A percentile compares a stretch with the other conserved stretches of the same genome.
phyloP scores from a whole-genome alignment of 1,140 invertebrate genomes.

The Zophobas morio region DNA sequence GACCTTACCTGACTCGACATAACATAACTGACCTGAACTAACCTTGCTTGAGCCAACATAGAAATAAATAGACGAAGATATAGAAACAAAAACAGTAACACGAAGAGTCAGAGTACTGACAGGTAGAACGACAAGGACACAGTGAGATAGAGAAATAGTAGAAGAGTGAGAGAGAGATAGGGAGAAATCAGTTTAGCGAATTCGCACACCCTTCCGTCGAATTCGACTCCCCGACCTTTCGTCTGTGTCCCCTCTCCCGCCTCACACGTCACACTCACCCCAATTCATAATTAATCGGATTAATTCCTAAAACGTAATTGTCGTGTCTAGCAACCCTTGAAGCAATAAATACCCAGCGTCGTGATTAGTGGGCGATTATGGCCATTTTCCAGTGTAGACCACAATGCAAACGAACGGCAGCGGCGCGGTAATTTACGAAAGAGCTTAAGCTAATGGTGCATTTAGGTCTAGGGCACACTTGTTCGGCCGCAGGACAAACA shows the following conservation, averaged over 20 bases:
- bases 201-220: no score
- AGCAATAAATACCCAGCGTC: conserved; percentile 9
- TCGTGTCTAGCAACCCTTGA: conserved; percentile 4
- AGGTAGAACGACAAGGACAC: no score
- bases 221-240: no score
- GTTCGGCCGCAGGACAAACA: conserved; percentile 17
- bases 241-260: not conserved
- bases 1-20: no score
- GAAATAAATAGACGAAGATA: no score
- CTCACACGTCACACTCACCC: not conserved
- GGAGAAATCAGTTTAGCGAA: no score
- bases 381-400: conserved; percentile 41
- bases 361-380: conserved; percentile 48
- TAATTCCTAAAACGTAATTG: conserved; percentile 7
- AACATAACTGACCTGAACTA: no score
- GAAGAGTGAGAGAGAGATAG: no score
- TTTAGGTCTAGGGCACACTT: conserved; percentile 45
- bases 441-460: conserved; percentile 46
- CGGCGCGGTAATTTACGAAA: conserved; percentile 44
- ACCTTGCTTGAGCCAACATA: no score
- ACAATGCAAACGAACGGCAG: conserved; percentile 43
- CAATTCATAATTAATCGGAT: not conserved
- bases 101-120: no score
- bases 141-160: no score
- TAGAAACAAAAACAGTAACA: no score